Base-by-base conservation (phyloP, 2,113 vertebrate genomes). In the Pseudorhombus dupliciocellatus region DNA sequence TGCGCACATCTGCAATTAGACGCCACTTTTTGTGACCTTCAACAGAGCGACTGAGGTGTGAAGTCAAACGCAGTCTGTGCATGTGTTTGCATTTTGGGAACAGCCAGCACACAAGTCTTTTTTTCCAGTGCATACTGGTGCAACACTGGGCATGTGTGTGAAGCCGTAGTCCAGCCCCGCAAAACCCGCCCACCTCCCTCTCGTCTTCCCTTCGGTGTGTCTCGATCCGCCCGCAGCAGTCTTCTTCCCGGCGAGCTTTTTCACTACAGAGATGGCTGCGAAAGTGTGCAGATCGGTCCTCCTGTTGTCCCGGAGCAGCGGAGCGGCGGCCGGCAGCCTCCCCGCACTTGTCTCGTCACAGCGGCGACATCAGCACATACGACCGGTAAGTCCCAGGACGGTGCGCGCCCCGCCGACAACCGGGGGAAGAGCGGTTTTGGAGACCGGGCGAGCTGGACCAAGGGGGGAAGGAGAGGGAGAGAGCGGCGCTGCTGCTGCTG, bases 241-340 rank as follows among this genome's bases (percentile, higher is more conserved):
- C 89, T 91, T 90, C 86, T 91, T 91, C 85, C 80, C 89, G 88
- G 88, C 87, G 79, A 88, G 91, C 22, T 74, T 74, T 37, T 91
- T 87, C 90, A 92, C 90, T 91, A 72, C 84, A 92, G 93, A 91
- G 91, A 94, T 94, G 94, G 94, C 94, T 91, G 93, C 90, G 86
- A 94, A 93, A 93, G 93, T 93, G 91, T 94, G 91, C 87, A 93
- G 94, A 83, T 92, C 91, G 64, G 89, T 93, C 5, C 91, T 94
- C 76, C 80, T 94, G 75, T 87, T 94, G 91, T 92, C 93, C 94
- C 91, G 93, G 88, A 93, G 92, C 93, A 87, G 89, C 84, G 90
- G 89, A 89, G 79, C 90, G 84, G 84, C 54, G 87, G 88, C 88
- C 67, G 87, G 92, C 78, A 90, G 90, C 80, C 91, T 93, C 62